phyloP scores from a whole-genome alignment of 1,140 invertebrate species.

The Leptestheria dahalacensis region DNA sequence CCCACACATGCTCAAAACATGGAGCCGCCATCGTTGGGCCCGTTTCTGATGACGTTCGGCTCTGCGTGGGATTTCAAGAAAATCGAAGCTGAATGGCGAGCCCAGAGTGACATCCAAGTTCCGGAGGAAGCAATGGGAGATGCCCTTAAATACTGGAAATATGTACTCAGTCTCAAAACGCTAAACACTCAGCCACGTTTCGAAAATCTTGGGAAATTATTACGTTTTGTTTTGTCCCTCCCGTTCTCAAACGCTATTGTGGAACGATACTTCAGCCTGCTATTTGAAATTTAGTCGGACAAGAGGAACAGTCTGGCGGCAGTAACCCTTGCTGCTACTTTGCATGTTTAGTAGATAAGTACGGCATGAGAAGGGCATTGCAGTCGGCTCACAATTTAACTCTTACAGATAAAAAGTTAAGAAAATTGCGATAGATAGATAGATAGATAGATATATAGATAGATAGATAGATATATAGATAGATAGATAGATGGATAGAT shows the following conservation, averaged over 20 bases:
- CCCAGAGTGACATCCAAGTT: background rate
- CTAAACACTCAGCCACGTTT: background rate
- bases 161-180: background rate
- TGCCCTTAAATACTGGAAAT: background rate
- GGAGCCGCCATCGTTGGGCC: background rate
- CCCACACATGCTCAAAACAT: background rate
- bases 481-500: too few relatives aligned
- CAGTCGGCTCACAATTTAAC: background rate
- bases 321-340: background rate
- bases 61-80: background rate
- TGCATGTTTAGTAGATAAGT: slow-evolving; percentile 1
- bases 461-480: too few relatives aligned
- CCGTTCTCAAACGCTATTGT: background rate
- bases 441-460: too few relatives aligned
- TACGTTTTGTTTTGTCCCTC: background rate
- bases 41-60: background rate
- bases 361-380: slow-evolving; percentile 1
- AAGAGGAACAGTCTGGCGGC: background rate
- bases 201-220: background rate
- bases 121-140: background rate
- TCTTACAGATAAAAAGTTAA: background rate
- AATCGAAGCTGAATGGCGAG: background rate
- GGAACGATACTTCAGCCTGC: background rate
- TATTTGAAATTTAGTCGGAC: background rate
- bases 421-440: background rate